A percentile compares a stretch with the other conserved stretches of the same genome.
Conservation (phyloP, 2,888 invertebrate species). For the Pherbina coryleti region DNA sequence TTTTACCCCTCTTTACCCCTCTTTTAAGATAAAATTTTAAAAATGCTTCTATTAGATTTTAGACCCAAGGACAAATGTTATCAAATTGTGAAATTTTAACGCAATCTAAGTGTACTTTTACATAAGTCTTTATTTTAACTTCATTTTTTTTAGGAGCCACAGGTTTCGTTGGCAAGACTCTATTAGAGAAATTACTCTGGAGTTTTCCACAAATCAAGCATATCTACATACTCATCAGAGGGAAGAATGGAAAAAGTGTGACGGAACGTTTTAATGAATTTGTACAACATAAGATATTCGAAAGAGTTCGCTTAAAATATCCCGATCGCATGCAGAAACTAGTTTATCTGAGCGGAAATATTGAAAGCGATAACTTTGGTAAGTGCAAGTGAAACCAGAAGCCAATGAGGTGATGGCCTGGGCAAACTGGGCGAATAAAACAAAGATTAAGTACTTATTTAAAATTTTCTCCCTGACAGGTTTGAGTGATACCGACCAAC, state of each 20-base stretch:
- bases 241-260: conserved; percentile 78
- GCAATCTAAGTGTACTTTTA: too few relatives aligned
- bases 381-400: conserved; percentile 34
- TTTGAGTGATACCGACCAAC: conserved; percentile 76
- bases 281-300: conserved; percentile 82
- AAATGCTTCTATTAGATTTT: too few relatives aligned
- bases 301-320: conserved; percentile 75
- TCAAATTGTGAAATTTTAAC: too few relatives aligned
- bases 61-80: too few relatives aligned
- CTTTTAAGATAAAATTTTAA: too few relatives aligned
- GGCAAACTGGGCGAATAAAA: background rate
- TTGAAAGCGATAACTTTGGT: conserved; percentile 69
- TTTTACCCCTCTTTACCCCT: too few relatives aligned
- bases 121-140: background rate
- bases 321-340: conserved; percentile 79
- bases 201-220: conserved; percentile 83
- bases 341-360: conserved; percentile 81
- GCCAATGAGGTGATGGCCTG: too few relatives aligned
- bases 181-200: conserved; percentile 91
- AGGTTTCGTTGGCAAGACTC: conserved; percentile 94
- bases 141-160: conserved; percentile 74
- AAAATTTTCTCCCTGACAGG: conserved; percentile 63
- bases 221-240: conserved; percentile 86
- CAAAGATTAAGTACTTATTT: background rate
- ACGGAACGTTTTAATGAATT: conserved; percentile 81